Base-by-base conservation (phyloP, 92 coral and sea anemone genomes). In the Virgularia gustaviana region DNA sequence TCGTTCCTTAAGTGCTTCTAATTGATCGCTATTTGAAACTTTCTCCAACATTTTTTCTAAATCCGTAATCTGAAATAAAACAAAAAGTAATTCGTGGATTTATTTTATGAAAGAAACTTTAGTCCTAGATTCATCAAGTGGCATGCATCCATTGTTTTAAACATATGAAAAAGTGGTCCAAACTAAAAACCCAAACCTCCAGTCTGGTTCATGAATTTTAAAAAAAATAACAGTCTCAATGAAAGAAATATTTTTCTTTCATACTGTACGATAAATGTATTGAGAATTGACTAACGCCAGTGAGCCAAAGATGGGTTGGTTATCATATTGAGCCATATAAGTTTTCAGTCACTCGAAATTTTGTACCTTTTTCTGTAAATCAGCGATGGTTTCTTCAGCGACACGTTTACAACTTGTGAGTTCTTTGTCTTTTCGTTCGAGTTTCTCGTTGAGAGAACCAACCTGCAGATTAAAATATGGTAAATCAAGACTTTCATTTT, bases 361-460 rank as follows among this genome's bases (percentile, higher is more conserved):
- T 32, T 57, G 68, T 49, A 68, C 75, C 88, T 76, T 83, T 71
- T 49, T 71, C 70, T 76, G 55, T 63, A 78, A 79, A 58, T 82
- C 57, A 59, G 66, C 80, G 71, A 45, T 55, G 70, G 58, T 94
- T 44, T 81, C 88, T 13, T 85, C 89, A 68, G 86, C 83, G 55
- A 73, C 85, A 44, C 73, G 83, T 79, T 87, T 83, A 39, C 83
- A 76, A 27, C 86, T 91, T 36, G 82, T 85, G 9, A 89, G 79
- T 35, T 92, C 96, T 29, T 86, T 57, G 62, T 87, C 99, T 56
- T 87, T 94, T 82, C 95, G 83, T 79, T 94, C 99, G 8, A 87
- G 81, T 72, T 89, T 82, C 75, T 94, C 96, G 61, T 94, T 89
- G 36, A 94, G 78, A 22, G 99, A 87, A 76, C 96, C 90, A 41